phyloP scores from a whole-genome alignment of 2,797 vertebrate species.

The Epinephelus awoara region DNA sequence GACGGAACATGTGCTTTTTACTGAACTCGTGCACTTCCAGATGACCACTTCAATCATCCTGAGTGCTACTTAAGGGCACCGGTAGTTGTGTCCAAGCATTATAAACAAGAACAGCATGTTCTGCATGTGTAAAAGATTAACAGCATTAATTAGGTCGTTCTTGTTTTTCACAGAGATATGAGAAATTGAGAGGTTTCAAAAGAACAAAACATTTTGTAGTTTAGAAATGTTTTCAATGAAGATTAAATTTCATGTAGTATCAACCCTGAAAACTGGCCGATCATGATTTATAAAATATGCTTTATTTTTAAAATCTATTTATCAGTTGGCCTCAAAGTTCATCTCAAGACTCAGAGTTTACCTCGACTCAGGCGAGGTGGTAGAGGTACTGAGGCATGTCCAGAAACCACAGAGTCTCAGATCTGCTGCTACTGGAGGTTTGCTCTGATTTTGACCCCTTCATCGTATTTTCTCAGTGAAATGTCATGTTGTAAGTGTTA shows the following conservation, averaged over 20 bases:
- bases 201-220: neutral
- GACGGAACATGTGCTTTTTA: conserved; percentile 33
- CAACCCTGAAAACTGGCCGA: neutral
- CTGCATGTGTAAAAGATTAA: conserved; percentile 23
- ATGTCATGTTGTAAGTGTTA: no score
- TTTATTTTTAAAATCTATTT: neutral
- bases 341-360: no score
- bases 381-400: no score
- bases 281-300: neutral
- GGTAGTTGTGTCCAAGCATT: neutral
- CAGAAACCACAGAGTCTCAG: no score
- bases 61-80: conserved; percentile 15
- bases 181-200: neutral
- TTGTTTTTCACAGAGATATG: neutral
- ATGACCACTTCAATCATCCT: conserved; percentile 15
- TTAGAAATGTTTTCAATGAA: neutral
- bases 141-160: neutral
- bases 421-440: no score
- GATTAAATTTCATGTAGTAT: neutral
- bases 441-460: no score
- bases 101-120: conserved; percentile 7
- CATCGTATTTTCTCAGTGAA: no score
- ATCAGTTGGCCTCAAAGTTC: neutral
- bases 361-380: no score
- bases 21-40: conserved; percentile 24